Conservation (phyloP, 2,797 vertebrate species). For the Lophotriccus pileatus region DNA sequence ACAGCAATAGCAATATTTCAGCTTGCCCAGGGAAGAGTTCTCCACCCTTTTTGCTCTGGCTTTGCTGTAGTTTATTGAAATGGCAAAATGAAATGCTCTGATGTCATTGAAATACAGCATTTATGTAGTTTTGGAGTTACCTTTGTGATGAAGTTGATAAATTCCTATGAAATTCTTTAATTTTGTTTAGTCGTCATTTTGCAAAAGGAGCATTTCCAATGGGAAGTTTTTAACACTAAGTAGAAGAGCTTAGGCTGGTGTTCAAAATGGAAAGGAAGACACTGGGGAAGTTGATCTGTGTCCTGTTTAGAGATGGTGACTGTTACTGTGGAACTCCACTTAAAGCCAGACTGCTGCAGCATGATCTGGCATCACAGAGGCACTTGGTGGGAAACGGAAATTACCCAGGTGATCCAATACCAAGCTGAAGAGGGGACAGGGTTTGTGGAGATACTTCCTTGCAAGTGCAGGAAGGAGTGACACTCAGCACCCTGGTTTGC, state of each 20-base stretch:
- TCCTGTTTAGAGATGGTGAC: neutral
- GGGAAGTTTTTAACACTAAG: neutral
- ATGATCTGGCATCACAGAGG: neutral
- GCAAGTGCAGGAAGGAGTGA: neutral
- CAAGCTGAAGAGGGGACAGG: neutral
- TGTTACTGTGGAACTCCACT: neutral
- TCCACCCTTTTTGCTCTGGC: neutral
- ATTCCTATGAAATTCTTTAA: neutral
- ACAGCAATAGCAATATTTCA: neutral
- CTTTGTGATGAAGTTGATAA: neutral
- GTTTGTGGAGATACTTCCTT: neutral
- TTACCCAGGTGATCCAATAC: neutral
- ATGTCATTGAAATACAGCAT: neutral
- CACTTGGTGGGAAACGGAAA: neutral
- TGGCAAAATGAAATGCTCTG: neutral
- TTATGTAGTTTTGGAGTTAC: neutral
- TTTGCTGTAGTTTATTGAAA: neutral
- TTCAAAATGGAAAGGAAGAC: neutral
- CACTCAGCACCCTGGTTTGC: neutral
- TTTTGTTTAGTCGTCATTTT: neutral
- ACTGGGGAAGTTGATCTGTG: neutral
- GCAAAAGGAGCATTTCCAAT: neutral
- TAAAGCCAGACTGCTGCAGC: neutral
- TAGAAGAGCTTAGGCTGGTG: neutral
- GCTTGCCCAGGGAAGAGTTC: neutral